Evolutionary conservation across 2,113 vertebrate genomes (phyloP).

Genomic region (Prunella himalayana): DNA sequence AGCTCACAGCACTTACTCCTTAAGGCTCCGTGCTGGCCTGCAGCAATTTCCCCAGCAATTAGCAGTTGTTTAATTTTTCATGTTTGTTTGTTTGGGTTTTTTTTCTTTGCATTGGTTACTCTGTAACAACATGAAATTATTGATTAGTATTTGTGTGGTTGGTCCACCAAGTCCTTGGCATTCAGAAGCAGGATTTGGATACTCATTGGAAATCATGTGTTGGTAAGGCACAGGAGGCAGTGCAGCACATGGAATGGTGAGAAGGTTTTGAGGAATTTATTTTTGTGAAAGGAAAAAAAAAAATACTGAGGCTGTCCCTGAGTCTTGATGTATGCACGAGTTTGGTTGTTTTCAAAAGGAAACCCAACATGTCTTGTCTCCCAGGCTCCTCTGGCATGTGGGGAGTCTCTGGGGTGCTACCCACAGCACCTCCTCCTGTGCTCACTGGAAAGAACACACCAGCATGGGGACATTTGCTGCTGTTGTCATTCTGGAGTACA

Average conservation of each 20-base stretch:
- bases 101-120: neutral
- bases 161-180: neutral
- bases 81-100: neutral
- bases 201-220: accelerated
- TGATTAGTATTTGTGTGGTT: neutral
- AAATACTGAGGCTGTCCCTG: accelerated
- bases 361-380: neutral
- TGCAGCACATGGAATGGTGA: neutral
- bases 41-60: neutral
- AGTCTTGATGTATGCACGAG: neutral
- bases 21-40: accelerated
- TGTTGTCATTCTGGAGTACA: accelerated
- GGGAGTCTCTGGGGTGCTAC: neutral
- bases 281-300: neutral
- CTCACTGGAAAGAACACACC: accelerated
- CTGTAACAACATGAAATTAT: neutral
- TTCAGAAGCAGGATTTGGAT: neutral
- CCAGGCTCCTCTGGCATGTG: neutral
- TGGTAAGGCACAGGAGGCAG: neutral
- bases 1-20: neutral
- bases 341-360: neutral
- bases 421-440: neutral
- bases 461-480: accelerated
- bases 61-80: neutral
- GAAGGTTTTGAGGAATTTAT: neutral